Evolutionary conservation across 2,113 vertebrate genomes (phyloP), one percentile per base, ranked within the genome.

Genomic region (Semnopithecus entellus): DNA sequence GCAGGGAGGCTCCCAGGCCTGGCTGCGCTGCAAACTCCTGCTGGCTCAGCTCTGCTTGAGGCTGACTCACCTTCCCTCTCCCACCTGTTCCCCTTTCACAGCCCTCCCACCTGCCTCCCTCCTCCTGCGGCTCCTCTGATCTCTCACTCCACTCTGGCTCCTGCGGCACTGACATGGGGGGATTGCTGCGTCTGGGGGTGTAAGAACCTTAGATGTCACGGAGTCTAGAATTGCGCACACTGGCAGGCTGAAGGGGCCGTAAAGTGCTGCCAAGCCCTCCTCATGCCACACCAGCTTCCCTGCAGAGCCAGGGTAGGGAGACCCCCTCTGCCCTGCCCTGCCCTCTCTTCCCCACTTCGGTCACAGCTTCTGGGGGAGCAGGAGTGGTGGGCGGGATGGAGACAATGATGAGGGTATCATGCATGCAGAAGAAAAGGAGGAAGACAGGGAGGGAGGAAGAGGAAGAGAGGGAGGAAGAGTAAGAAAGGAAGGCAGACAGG

Each of bases 41-140:
- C 90, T 66, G 0, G 22, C 85, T 72, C 78, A 40, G 93, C 93
- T 68, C 81, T 1, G 90, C 93, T 43, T 0, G 0, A 30, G 5
- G 90, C 92, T 98, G 97, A 98, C 97, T 98, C 97, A 97, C 98
- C 97, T 90, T 82, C 94, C 43, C 91, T 91, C 96, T 94, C 95
- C 98, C 98, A 97, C 97, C 98, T 97, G 97, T 40, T 96, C 94
- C 90, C 91, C 88, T 38, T 82, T 92, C 91, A 9, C 86, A 75
- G 86, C 95, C 96, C 97, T 97, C 98, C 98, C 98, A 97, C 98
- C 97, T 84, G 94, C 97, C 95, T 86, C 91, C 90, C 84, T 55
- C 59, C 76, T 38, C 72, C 10, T 12, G 75, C 88, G 25, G 68
- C 90, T 55, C 66, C 68, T 35, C 90, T 45, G 52, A 48, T 50